Conservation (phyloP, 2,888 invertebrate genomes). For the Antitype chi region DNA sequence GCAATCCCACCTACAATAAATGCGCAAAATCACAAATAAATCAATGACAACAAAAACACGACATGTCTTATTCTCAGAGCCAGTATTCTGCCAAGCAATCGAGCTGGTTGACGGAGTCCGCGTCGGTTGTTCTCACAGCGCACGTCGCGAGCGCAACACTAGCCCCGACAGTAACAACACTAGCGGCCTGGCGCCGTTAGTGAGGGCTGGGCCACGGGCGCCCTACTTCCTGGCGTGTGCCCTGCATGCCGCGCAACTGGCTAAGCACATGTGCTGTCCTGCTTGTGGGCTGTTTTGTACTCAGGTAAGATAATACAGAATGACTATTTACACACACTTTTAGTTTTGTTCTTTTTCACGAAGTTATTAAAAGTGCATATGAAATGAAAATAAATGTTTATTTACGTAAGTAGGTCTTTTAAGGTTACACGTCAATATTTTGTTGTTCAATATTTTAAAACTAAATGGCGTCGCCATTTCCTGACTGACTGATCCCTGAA, state of each 20-base stretch:
- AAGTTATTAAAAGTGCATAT: too few relatives aligned
- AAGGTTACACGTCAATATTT: too few relatives aligned
- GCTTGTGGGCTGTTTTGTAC: constrained; percentile 97
- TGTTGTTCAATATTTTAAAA: too few relatives aligned
- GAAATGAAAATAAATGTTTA: too few relatives aligned
- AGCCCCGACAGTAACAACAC: constrained; percentile 39
- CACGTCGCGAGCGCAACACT: constrained; percentile 67
- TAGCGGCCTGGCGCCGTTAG: constrained; percentile 85
- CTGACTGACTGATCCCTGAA: too few relatives aligned
- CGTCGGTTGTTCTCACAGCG: constrained; percentile 95
- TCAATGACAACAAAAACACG: background rate
- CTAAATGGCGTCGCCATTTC: too few relatives aligned
- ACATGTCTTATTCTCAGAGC: constrained; percentile 77
- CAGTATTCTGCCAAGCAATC: constrained; percentile 93
- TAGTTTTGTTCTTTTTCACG: too few relatives aligned
- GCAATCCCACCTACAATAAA: background rate
- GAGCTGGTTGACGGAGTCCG: constrained; percentile 94
- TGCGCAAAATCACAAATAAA: background rate
- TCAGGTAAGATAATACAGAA: constrained; percentile 89
- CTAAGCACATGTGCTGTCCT: constrained; percentile 96
- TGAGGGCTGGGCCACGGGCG: constrained; percentile 93
- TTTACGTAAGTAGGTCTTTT: too few relatives aligned
- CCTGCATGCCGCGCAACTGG: constrained; percentile 94
- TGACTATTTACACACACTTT: too few relatives aligned
- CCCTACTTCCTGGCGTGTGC: constrained; percentile 95